A percentile compares a stretch with the other conserved stretches of the same genome.
phyloP scores from a whole-genome alignment of 2,797 vertebrate genomes.

The Hybognathus amarus region DNA sequence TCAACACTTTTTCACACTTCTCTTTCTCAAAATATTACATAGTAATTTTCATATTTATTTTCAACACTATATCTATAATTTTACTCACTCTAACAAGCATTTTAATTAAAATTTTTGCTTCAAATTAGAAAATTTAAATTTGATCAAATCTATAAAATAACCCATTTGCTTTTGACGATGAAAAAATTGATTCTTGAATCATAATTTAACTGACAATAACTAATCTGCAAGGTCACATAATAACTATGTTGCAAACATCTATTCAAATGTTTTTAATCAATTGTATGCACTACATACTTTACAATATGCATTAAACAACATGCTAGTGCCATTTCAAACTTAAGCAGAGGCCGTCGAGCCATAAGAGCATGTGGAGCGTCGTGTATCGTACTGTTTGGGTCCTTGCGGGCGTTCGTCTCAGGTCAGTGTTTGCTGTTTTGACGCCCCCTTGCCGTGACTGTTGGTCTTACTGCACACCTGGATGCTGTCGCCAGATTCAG shows the following conservation, averaged over 20 bases:
- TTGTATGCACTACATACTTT: neutral
- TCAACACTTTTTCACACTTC: neutral
- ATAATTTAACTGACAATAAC: neutral
- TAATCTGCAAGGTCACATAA: neutral
- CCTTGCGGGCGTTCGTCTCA: slow-evolving; percentile 71
- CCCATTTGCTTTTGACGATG: neutral
- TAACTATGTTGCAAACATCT: neutral
- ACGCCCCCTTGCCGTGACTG: slow-evolving; percentile 88
- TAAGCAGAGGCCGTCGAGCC: neutral
- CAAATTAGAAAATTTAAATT: neutral
- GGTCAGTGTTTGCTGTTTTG: slow-evolving; percentile 91
- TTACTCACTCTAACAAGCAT: neutral
- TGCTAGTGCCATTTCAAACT: neutral
- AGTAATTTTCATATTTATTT: neutral
- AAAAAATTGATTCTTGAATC: neutral
- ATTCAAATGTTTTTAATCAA: neutral
- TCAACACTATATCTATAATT: neutral
- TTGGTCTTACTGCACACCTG: slow-evolving; percentile 89
- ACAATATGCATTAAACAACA: neutral
- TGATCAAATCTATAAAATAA: neutral
- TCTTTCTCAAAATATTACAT: neutral
- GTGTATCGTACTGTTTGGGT: slow-evolving; percentile 39
- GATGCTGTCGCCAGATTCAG: slow-evolving; percentile 88
- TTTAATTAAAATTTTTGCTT: neutral
- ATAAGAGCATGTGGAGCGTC: neutral